Evolutionary conservation across 2,888 invertebrate species (phyloP), one percentile per base, ranked within the genome.

Genomic region (Watsonalla binaria): DNA sequence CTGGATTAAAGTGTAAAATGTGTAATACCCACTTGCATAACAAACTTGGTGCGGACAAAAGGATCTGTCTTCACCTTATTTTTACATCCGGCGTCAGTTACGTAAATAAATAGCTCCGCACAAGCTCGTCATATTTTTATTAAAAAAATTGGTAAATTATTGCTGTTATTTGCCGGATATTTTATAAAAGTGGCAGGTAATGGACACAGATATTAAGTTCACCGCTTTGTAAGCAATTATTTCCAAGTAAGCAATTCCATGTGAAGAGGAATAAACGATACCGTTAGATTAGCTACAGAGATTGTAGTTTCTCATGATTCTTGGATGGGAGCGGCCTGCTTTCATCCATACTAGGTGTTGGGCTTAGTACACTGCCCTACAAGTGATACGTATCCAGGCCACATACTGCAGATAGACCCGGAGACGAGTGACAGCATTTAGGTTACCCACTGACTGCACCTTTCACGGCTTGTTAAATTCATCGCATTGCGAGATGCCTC

Each of bases 261-360:
- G 42, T 42, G 42, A 15, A 37, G 65, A 63, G 67, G 64, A 63
- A 61, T 61, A 53, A 57, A 54, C 66, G 67, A 67, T 68, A 65
- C 63, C 61, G 66, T 68, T 64, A 63, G 63, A 63, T 57, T 59
- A 61, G 66, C 11, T 11, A 63, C 71, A 66, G 70, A 69, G 63
- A 67, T 61, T 71, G 59, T 63, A 72, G 76, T 83, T 86, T 86
- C 86, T 76, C 84, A 82, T 80, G 71, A 71, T 80, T 76, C 79
- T 74, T 64, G 70, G 53, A 65, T 82, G 81, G 83, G 82, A 82
- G 74, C 58, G 82, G 68, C 83, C 81, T 77, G 78, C 84, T 85
- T 84, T 82, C 79, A 67, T 75, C 77, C 72, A 72, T 66, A 78
- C 71, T 72, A 72, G 78, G 74, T 63, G 68, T 71, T 65, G 59